phyloP scores from a whole-genome alignment of 2,797 vertebrate genomes.

The Orientallactaga sibirica region DNA sequence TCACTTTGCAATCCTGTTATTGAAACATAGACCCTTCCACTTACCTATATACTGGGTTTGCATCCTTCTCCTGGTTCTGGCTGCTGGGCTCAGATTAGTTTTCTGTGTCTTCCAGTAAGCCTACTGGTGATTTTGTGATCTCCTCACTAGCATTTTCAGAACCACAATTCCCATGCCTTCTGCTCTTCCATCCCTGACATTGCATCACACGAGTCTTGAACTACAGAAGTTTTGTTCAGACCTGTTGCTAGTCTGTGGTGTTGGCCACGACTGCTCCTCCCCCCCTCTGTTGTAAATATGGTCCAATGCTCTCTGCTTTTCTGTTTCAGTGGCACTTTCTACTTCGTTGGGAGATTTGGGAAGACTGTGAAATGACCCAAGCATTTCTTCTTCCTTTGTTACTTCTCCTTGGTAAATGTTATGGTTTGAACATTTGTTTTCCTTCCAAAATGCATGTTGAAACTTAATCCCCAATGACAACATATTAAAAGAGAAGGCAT shows the following conservation, averaged over 20 bases:
- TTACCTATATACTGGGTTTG: not conserved
- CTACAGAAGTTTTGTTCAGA: not conserved
- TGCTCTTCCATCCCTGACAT: not conserved
- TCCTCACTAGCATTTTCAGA: not conserved
- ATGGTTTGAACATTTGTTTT: not conserved
- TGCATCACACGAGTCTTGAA: not conserved
- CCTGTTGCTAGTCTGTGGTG: not conserved
- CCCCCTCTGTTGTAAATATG: not conserved
- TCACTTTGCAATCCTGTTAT: not conserved
- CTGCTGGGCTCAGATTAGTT: not conserved
- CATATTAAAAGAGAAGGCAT: not conserved
- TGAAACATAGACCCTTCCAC: too few relatives aligned
- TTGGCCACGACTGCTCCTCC: not conserved
- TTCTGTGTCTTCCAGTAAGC: not conserved
- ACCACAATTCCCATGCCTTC: not conserved
- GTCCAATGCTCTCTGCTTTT: not conserved
- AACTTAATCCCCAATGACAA: not conserved
- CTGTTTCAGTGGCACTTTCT: not conserved
- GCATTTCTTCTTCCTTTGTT: not conserved
- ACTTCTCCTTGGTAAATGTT: not conserved
- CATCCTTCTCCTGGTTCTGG: not conserved
- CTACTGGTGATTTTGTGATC: not conserved
- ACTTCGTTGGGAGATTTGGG: not conserved
- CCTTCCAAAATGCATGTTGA: not conserved
- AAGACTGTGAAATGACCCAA: not conserved